Percentiles rank a stretch among this genome's conserved stretches.
phyloP scores from a whole-genome alignment of 2,113 vertebrate genomes.

The Gopherus evgoodei region DNA sequence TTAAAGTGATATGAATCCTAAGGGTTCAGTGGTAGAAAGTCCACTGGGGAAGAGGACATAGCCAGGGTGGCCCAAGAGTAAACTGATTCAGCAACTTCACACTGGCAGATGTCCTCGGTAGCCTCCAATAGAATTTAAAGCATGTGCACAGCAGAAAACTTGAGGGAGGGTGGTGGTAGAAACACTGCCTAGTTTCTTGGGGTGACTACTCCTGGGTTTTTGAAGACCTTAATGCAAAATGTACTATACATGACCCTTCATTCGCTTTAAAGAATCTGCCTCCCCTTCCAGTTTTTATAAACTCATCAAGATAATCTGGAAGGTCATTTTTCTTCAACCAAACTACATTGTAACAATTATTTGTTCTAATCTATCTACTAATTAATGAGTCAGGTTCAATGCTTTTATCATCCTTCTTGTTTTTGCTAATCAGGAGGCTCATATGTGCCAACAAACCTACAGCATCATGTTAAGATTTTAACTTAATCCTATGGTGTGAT shows the following conservation, averaged over 20 bases:
- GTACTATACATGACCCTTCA: not conserved
- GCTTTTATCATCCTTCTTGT: not conserved
- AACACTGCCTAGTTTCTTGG: too few relatives aligned
- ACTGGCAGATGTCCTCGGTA: not conserved
- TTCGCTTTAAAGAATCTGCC: not conserved
- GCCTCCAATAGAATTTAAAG: not conserved
- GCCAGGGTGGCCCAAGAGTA: rapidly evolving
- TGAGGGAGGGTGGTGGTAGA: too few relatives aligned
- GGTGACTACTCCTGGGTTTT: too few relatives aligned
- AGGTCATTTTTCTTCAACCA: not conserved
- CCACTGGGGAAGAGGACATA: rapidly evolving
- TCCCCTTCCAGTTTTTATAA: not conserved
- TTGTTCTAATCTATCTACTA: not conserved
- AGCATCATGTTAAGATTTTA: not conserved
- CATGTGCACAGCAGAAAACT: not conserved
- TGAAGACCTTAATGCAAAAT: not conserved
- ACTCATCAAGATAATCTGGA: not conserved
- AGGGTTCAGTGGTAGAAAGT: rapidly evolving
- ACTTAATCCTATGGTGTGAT: not conserved
- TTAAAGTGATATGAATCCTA: rapidly evolving
- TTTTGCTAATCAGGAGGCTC: too few relatives aligned
- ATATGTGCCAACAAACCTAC: not conserved
- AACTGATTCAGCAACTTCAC: not conserved
- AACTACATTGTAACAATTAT: not conserved
- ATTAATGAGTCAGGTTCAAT: not conserved